Percentiles rank a stretch among this genome's conserved stretches.
These are phyloP conservation scores for Rhagonycha fulva DNA, from an alignment of 2,888 invertebrate species.

Conservation along the genomic window DNA sequence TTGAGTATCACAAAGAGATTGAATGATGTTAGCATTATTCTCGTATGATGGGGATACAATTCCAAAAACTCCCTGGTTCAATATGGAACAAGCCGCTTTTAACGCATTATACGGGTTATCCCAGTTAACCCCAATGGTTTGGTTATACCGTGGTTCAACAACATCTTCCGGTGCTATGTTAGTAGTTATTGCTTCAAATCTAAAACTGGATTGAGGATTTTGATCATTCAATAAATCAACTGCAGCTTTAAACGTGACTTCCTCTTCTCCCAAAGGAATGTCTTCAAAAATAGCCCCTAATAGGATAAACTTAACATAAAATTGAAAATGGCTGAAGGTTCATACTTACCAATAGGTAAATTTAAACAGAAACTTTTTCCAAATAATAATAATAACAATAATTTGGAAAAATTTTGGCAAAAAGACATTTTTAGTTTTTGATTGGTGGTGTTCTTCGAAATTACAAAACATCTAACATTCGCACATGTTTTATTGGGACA, in stretches of 20 bases:
- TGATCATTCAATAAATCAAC: slow-evolving; percentile 3
- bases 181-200: not conserved
- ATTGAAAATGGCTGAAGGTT: not conserved
- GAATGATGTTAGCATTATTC: slow-evolving; percentile 62
- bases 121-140: not conserved
- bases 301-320: not conserved
- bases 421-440: not conserved
- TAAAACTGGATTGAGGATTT: not conserved
- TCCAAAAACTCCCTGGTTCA: slow-evolving; percentile 56
- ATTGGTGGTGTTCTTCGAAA: not conserved
- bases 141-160: not conserved
- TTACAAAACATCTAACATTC: not conserved
- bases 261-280: not conserved
- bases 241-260: slow-evolving; percentile 9
- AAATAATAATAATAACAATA: not conserved
- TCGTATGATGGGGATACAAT: slow-evolving; percentile 65
- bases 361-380: not conserved
- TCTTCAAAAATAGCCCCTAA: slow-evolving; percentile 16
- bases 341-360: slow-evolving; percentile 1
- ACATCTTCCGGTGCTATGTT: slow-evolving; percentile 8
- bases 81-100: slow-evolving; percentile 12
- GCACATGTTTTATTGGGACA: not conserved
- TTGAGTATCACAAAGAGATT: slow-evolving; percentile 67
- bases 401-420: not conserved
- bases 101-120: slow-evolving; percentile 10